Percentiles rank a stretch among this genome's conserved stretches.
phyloP scores from a whole-genome alignment of 64 coral and sea anemone species.

The Catalaphyllia jardinei region DNA sequence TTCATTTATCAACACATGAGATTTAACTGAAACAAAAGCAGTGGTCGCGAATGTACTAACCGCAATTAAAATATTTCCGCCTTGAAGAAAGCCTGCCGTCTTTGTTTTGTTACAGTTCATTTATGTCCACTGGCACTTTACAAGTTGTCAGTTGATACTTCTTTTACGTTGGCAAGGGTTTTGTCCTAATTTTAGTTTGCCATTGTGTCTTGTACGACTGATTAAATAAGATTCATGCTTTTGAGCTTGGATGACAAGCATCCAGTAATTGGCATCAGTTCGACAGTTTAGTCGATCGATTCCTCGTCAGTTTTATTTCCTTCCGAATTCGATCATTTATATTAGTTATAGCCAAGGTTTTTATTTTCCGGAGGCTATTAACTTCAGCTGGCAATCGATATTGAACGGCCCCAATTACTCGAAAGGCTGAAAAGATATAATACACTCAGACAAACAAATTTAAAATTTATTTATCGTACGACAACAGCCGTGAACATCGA shows the following conservation, averaged over 20 bases:
- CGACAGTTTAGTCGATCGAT: background rate
- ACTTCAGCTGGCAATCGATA: background rate
- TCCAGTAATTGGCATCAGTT: background rate
- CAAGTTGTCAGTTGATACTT: background rate
- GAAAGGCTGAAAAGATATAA: background rate
- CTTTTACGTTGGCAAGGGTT: conserved; percentile 8
- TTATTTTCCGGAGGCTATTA: background rate
- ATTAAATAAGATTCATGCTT: conserved; percentile 12
- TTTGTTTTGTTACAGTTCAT: background rate
- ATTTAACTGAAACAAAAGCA: background rate
- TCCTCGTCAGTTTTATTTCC: background rate
- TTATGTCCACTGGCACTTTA: background rate
- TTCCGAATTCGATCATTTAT: background rate
- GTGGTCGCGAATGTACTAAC: background rate
- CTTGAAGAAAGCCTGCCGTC: background rate
- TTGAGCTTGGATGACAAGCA: background rate
- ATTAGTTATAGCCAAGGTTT: background rate
- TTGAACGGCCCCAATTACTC: background rate
- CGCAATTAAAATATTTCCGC: background rate
- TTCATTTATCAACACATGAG: background rate
- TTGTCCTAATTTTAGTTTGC: background rate
- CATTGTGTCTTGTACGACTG: conserved; percentile 14
- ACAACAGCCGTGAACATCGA: background rate
- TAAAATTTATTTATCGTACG: background rate
- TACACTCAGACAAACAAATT: background rate